Base-by-base conservation (phyloP, 2,113 vertebrate genomes). In the Apaloderma vittatum region DNA sequence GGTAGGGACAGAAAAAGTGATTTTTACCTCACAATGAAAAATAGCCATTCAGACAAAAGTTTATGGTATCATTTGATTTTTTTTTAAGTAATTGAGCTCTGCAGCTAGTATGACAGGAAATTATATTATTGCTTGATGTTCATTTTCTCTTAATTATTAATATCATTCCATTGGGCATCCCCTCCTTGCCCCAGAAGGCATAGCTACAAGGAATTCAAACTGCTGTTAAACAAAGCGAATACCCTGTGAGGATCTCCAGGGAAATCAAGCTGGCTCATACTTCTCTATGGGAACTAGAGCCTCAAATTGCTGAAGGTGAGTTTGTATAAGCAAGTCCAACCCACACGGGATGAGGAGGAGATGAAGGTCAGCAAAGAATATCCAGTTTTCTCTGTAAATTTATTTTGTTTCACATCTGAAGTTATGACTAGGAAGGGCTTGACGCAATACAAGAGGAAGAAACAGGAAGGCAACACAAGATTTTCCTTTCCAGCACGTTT, bases 401-500 rank as follows among this genome's bases (percentile, higher is more conserved):
- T 24, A 0, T 88, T 94, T 86, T 77, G 12, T n/a, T 93, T 88
- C 62, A 51, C 11, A 15, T 52, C 24, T 37, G 0, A 61, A 37
- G 37, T 57, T 62, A n/a, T 86, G 43, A 17, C 59, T 18, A 9
- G 12, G 29, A 93, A 90, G 36, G 29, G 45, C n/a, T 59, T 63
- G 71, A 65, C 68, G 34, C 34, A 57, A 37, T 12, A 15, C 30
- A 29, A 52, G 71, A 86, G 26, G 55, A 92, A 30, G 32, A 86
- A 71, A 36, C 19, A 15, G 46, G 74, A 79, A 88, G 61, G 79
- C 52, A 76, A 57, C 74, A 67, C 0, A 20, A 93, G 88, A 61
- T 71, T 94, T 88, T 65, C 81, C 86, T 96, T 96, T 94, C 96
- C 93, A 94, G 96, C 27, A 4, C 22, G 40, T 89, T 91, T 94